Evolutionary conservation across 2,113 vertebrate species (phyloP).

Genomic region (Morone saxatilis): DNA sequence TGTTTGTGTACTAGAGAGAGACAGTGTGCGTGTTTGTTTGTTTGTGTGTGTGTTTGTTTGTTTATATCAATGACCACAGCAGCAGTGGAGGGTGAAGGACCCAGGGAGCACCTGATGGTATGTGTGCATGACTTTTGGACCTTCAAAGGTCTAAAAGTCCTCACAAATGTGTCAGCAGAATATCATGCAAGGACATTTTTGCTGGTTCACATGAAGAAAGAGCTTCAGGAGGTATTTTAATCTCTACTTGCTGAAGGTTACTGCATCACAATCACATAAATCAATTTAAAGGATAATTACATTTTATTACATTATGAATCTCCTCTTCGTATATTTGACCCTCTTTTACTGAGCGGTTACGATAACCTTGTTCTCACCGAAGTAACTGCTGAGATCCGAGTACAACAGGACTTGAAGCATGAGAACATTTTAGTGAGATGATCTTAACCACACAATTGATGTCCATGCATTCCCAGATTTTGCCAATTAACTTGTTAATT

Average conservation of each 20-base stretch:
- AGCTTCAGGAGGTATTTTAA: background rate
- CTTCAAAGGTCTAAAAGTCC: conserved; percentile 29
- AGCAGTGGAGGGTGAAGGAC: conserved; percentile 46
- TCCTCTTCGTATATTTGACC: too few species aligned
- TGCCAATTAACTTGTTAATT: background rate
- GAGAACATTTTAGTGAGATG: too few species aligned
- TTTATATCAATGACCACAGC: conserved; percentile 37
- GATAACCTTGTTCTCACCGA: too few species aligned
- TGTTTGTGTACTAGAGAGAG: conserved; percentile 45
- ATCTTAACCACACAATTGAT: too few species aligned
- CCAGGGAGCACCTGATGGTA: conserved; percentile 9
- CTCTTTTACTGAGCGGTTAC: too few species aligned
- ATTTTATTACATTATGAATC: background rate
- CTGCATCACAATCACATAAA: conserved; percentile 10
- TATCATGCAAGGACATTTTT: conserved; percentile 1
- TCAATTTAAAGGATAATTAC: conserved; percentile 9
- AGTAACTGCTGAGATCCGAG: too few species aligned
- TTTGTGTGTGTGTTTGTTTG: conserved; percentile 44
- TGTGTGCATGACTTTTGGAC: conserved; percentile 28
- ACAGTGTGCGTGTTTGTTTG: conserved; percentile 36
- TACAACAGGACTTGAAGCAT: too few species aligned
- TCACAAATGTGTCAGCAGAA: conserved; percentile 8
- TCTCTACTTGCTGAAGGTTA: conserved; percentile 20
- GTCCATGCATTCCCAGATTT: background rate
- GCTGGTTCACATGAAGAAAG: background rate